A percentile compares a stretch with the other conserved stretches of the same genome.
These are phyloP conservation scores for Carassius auratus DNA, from an alignment of 2,113 vertebrate genomes.

Conservation along the genomic window DNA sequence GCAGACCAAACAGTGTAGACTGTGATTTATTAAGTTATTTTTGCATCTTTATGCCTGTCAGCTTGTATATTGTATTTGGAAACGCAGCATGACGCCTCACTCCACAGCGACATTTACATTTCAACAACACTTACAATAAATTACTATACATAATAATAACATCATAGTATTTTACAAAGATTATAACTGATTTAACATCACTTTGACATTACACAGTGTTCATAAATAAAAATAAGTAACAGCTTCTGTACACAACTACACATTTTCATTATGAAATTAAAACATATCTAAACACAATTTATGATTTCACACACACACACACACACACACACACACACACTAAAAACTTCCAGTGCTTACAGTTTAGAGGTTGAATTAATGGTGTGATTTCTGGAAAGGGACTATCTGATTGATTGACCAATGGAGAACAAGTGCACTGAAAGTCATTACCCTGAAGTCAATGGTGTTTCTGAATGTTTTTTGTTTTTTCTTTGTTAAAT, in stretches of 20 bases:
- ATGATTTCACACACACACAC: neutral
- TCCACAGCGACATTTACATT: neutral
- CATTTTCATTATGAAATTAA: neutral
- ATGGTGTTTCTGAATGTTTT: no score
- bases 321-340: neutral
- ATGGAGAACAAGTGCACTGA: no score
- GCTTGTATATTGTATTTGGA: neutral
- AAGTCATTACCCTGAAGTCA: neutral
- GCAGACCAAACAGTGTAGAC: neutral
- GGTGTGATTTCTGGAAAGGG: neutral
- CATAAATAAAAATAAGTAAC: slow-evolving; percentile 33
- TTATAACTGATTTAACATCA: neutral
- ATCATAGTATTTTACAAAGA: slow-evolving; percentile 11
- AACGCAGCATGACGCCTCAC: neutral
- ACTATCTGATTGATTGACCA: neutral
- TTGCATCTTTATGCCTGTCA: neutral
- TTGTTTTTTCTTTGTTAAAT: no score
- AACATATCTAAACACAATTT: neutral
- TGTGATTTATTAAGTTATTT: neutral
- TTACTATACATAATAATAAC: slow-evolving; percentile 38
- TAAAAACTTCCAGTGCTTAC: neutral
- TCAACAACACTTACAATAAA: slow-evolving; percentile 40
- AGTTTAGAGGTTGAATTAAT: neutral
- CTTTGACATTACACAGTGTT: slow-evolving; percentile 24
- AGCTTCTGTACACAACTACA: slow-evolving; percentile 38